These are phyloP conservation scores for Pogonocherus hispidulus DNA, from an alignment of 2,888 invertebrate species.

Conservation along the genomic window DNA sequence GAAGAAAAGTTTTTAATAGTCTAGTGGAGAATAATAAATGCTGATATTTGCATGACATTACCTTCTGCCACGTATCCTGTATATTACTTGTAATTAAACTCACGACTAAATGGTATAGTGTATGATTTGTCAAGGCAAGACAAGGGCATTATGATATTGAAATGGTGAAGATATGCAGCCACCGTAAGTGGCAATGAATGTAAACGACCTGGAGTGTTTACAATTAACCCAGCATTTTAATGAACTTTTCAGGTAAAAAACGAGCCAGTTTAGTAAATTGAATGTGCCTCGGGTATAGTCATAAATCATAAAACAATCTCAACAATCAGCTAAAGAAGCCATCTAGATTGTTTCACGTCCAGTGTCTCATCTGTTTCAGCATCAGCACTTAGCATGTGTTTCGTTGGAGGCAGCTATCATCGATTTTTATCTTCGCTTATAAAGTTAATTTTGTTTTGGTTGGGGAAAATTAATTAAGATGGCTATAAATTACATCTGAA, in stretches of 20 bases:
- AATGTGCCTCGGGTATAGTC: slow-evolving; percentile 54
- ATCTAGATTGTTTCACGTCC: slow-evolving; percentile 53
- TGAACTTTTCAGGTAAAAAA: slow-evolving; percentile 59
- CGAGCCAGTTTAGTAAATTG: slow-evolving; percentile 58
- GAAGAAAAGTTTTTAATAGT: background rate
- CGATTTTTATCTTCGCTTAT: slow-evolving; percentile 35
- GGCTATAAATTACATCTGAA: slow-evolving; percentile 20
- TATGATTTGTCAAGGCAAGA: slow-evolving; percentile 1
- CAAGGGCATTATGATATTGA: slow-evolving; percentile 42
- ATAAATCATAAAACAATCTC: slow-evolving; percentile 59
- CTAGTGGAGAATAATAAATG: background rate
- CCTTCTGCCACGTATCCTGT: background rate
- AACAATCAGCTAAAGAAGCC: slow-evolving; percentile 55
- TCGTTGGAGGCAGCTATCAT: slow-evolving; percentile 29
- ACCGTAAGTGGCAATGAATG: slow-evolving; percentile 48
- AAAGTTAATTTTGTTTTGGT: slow-evolving; percentile 42
- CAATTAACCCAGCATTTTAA: slow-evolving; percentile 60
- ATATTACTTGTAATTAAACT: slow-evolving; percentile 6
- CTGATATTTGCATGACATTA: slow-evolving; percentile 6
- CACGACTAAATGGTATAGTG: no score
- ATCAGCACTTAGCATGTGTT: slow-evolving; percentile 26
- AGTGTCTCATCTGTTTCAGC: slow-evolving; percentile 47
- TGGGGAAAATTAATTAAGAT: slow-evolving; percentile 26
- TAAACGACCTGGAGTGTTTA: slow-evolving; percentile 53
- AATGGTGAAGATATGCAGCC: slow-evolving; percentile 36